These are phyloP conservation scores for Caenorhabditis brenneri DNA, from an alignment of 1,140 invertebrate genomes.

Conservation along the genomic window DNA sequence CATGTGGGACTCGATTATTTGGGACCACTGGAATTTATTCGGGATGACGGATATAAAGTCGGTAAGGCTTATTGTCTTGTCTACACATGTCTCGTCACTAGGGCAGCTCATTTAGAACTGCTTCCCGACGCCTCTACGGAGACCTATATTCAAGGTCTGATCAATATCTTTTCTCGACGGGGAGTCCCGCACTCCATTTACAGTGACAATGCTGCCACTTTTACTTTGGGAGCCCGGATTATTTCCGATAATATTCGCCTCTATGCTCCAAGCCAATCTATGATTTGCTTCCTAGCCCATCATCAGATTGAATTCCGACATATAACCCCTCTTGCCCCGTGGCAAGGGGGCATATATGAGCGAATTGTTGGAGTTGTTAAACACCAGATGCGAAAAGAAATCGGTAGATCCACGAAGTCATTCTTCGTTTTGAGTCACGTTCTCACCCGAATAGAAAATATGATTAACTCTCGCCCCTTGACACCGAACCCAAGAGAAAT, in stretches of 20 bases:
- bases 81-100: neutral
- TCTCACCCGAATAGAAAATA: neutral
- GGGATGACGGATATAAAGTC: neutral
- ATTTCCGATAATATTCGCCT: neutral
- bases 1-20: neutral
- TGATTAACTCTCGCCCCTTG: neutral
- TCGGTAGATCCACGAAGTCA: neutral
- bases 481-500: neutral
- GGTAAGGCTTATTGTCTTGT: neutral
- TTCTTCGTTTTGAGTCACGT: neutral
- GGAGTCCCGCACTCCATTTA: neutral
- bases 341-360: constrained; percentile 37
- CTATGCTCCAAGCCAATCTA: neutral
- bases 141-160: neutral
- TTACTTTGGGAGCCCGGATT: neutral
- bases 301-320: neutral
- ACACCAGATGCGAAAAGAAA: neutral
- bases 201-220: neutral
- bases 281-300: neutral
- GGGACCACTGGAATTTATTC: neutral
- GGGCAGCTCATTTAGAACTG: neutral
- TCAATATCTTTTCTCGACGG: neutral
- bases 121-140: neutral
- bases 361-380: constrained; percentile 24
- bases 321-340: constrained; percentile 1